A percentile compares a stretch with the other conserved stretches of the same genome.
Conservation (phyloP, 2,797 vertebrate genomes). For the Orestias chungarensis region DNA sequence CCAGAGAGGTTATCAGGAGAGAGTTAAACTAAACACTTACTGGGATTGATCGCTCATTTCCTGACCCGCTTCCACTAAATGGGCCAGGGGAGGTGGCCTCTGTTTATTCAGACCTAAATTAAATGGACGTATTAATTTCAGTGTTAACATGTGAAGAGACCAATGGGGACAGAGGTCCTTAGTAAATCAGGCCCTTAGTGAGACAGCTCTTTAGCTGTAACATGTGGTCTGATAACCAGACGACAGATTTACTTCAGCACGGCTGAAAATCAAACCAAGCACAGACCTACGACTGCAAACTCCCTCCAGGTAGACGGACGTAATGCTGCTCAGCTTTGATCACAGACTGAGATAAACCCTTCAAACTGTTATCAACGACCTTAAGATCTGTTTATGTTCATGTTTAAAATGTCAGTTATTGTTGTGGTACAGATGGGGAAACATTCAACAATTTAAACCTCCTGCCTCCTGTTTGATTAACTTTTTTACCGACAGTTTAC, state of each 20-base stretch:
- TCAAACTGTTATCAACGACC: not conserved
- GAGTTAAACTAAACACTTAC: slow-evolving; percentile 8
- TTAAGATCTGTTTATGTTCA: not conserved
- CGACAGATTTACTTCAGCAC: not conserved
- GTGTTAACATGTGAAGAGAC: not conserved
- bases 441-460: not conserved
- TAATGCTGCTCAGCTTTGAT: not conserved
- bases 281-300: not conserved
- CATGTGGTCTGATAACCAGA: not conserved
- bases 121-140: not conserved
- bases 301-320: not conserved
- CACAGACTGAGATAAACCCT: not conserved
- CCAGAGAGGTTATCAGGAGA: not conserved
- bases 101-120: slow-evolving; percentile 5
- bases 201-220: not conserved
- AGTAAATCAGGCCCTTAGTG: not conserved
- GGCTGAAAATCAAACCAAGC: not conserved
- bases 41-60: not conserved
- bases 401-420: not conserved
- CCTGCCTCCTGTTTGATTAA: not conserved
- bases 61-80: not conserved
- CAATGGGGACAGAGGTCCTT: not conserved
- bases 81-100: not conserved
- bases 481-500: not conserved
- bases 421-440: not conserved